Evolutionary conservation across 1,140 invertebrate species (phyloP).

Genomic region (Zaprionus nigranus): DNA sequence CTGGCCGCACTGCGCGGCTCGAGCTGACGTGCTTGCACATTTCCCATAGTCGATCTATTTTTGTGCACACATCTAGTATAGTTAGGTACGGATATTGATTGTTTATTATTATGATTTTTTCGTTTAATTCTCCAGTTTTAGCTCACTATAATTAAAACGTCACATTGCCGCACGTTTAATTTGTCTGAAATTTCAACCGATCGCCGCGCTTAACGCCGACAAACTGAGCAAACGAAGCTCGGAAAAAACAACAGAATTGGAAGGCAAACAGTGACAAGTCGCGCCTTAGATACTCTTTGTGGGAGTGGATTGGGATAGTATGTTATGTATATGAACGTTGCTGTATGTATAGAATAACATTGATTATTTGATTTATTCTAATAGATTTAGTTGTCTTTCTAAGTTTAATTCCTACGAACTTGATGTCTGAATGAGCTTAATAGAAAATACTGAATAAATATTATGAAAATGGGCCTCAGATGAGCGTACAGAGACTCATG

Average conservation of each 20-base stretch:
- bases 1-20: slow-evolving; percentile 52
- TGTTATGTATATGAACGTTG: not conserved
- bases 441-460: not conserved
- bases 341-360: too few species aligned
- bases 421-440: not conserved
- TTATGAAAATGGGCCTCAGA: not conserved
- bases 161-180: slow-evolving; percentile 42
- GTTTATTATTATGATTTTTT: slow-evolving; percentile 13
- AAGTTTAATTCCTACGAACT: not conserved
- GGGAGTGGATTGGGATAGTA: not conserved
- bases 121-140: slow-evolving; percentile 17
- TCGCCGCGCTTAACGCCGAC: slow-evolving; percentile 47
- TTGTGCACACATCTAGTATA: not conserved
- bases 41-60: slow-evolving; percentile 61
- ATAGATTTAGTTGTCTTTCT: not conserved
- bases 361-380: too few species aligned
- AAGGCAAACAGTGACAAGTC: not conserved
- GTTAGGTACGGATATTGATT: slow-evolving; percentile 2
- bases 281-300: slow-evolving; percentile 23
- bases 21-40: slow-evolving; percentile 58
- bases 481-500: not conserved
- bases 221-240: slow-evolving; percentile 63
- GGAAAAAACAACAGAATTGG: slow-evolving; percentile 27
- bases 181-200: slow-evolving; percentile 58
- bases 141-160: slow-evolving; percentile 36